A percentile compares a stretch with the other conserved stretches of the same genome.
These are phyloP conservation scores for Oreortyx pictus DNA, from an alignment of 2,797 vertebrate genomes.

Conservation along the genomic window DNA sequence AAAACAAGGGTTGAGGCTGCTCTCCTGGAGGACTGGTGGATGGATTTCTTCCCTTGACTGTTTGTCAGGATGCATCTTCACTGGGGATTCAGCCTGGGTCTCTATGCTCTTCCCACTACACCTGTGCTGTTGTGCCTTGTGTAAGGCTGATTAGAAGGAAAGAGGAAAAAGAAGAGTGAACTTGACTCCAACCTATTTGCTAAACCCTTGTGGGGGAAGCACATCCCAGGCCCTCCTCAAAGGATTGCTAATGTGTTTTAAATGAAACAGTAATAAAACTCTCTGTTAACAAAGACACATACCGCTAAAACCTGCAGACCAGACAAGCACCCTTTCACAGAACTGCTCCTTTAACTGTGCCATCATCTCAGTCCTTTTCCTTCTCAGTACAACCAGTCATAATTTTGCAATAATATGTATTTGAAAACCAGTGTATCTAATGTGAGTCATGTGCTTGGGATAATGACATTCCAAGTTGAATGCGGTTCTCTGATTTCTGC, in stretches of 20 bases:
- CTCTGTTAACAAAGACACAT: neutral
- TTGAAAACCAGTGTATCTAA: constrained; percentile 67
- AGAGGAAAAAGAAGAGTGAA: neutral
- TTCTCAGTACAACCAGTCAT: constrained; percentile 52
- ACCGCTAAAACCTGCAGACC: neutral
- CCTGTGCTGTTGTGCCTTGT: neutral
- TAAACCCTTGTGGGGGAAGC: neutral
- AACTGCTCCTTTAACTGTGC: neutral
- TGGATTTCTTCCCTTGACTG: neutral
- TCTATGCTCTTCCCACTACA: neutral
- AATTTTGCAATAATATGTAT: constrained; percentile 50
- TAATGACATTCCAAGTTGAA: constrained; percentile 76
- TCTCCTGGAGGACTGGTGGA: neutral
- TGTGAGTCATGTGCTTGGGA: constrained; percentile 78
- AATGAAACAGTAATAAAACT: neutral
- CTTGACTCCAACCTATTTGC: neutral
- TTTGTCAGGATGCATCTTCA: neutral
- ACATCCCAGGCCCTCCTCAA: neutral
- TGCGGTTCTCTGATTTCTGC: constrained; percentile 42
- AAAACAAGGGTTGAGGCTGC: neutral
- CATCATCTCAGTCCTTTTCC: neutral
- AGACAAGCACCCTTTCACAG: neutral
- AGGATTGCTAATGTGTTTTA: neutral
- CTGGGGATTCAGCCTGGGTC: neutral
- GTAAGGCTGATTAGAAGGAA: neutral